Base-by-base conservation (phyloP, 2,888 invertebrate genomes). In the Marronus borbonicus region DNA sequence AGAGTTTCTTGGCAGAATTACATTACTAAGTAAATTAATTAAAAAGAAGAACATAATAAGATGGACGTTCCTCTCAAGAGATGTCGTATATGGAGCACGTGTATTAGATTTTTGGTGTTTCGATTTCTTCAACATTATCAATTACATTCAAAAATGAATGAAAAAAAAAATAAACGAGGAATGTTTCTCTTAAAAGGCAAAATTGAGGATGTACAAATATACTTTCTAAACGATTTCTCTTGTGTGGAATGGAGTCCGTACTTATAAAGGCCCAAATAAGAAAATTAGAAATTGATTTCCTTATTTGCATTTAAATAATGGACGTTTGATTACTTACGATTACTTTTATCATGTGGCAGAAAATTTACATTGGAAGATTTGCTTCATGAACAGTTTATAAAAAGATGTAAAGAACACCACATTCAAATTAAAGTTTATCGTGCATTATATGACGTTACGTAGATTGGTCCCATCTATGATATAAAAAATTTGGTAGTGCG, bases 1-100 rank as follows among this genome's bases (percentile, higher is more conserved):
- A 72, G 58, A 74, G 72, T 74, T 74, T 74, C 49, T 24, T 60
- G 60, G 44, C 44, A 58, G 72, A 72, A 44, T 60, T 44, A 70
- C 8, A 66, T 72, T 55, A 39, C 14, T 58, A 72, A 60, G n/a
- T 58, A 44, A 60, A 60, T 36, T 58, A 39, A 60, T 50, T 39
- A 68, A 68, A 68, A 50, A 68, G 20, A 55, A 17, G 20, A 20
- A 55, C 17, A 24, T 50, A 7, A 50, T 68, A 68, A 14, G 20
- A 24, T 68, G 28, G 28, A 50, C 4, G 50, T 28, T 36, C 24
- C 44, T 10, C 14, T 8, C n/a, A 14, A 12, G 68, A 68, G 66
- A 44, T 14, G 17, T 68, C 24, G 68, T 50, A 31, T 50, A 50
- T 31, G 24, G 14, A 50, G n/a, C 3, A 39, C 12, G 8, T 12